Evolutionary conservation across 2,888 invertebrate species (phyloP), one percentile per base, ranked within the genome.

Genomic region (Euplexia lucipara): DNA sequence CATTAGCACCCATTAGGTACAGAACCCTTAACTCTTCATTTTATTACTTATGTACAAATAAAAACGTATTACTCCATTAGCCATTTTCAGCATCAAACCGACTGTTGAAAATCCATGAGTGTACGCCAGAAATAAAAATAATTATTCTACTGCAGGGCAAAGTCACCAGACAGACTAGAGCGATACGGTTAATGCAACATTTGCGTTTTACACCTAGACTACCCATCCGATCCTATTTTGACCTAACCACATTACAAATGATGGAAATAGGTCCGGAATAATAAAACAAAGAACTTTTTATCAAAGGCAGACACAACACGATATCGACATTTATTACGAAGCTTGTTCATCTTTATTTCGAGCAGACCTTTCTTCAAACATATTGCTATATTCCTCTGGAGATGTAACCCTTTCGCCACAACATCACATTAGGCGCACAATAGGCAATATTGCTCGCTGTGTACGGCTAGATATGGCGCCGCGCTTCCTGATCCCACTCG

Each of bases 381-480:
- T 35, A 51, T 66, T 73, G 67, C 45, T 37, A 74, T 56, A 68
- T 45, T 45, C 16, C 41, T 48, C 20, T 14, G 16, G 30, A 72
- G 71, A 32, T 44, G 20, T 34, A 47, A 37, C 74, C 45, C 35
- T 18, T 44, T 68, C 22, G 26, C 20, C 9, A 45, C 35, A 32
- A 42, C 39, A 20, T 22, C 53, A 35, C 53, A 71, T 71, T 54
- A 77, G n/a, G 63, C 32, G 41, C 37, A 53, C 48, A 62, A 49
- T 54, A 18, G 37, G 42, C 51, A 53, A 65, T 49, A 71, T 67
- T 45, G 35, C 48, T 35, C 44, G 22, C 22, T 39, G 20, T 44
- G 39, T 62, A 26, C 5, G 26, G 26, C 69, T 68, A 70, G 58
- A 61, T 63, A 45, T 49, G 30, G 45, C 44, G 42, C 41, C 37